Evolutionary conservation across 2,113 vertebrate genomes (phyloP), one percentile per base, ranked within the genome.

Genomic region (Tenrec ecaudatus): DNA sequence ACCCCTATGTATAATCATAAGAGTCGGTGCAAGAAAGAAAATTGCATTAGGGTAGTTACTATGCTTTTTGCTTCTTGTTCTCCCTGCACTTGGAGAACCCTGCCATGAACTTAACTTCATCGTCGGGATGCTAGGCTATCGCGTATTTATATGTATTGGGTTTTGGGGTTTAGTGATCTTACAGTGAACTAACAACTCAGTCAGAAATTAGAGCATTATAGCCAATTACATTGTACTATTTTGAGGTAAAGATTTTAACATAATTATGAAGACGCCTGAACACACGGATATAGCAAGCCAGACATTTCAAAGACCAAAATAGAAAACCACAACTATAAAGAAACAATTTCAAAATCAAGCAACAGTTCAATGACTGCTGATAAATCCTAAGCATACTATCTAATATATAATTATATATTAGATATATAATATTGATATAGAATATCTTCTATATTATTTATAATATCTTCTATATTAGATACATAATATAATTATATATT

Each of bases 161-260:
- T 16, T 88, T 88, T 73, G 78, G 10, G 19, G 91, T 60, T 80
- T 85, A n/a, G 38, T 88, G 71, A 87, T 86, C 58, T 9, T 57
- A 36, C 27, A 79, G 84, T n/a, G 27, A 94, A 69, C 10, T 19
- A 82, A 29, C 27, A 57, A 83, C 7, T 15, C 68, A 71, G 53
- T 92, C 43, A 87, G 40, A 91, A 95, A 73, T 76, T 77, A 86
- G 57, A 76, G 76, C 57, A 78, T 38, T 82, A 43, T 71, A 86
- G 95, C 31, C 83, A 80, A 60, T 71, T 83, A n/a, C 38, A 69
- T 90, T 88, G 93, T 77, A 64, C 16, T 76, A 29, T 68, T 81
- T 84, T 85, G 84, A 73, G 82, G 69, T 57, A 87, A 89, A 94
- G 91, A 43, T 66, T 71, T 3, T 78, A 86, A 69, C 38, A 29